Percentiles rank a stretch among this genome's conserved stretches.
Conservation (phyloP, 2,888 invertebrate species). For the Ligdia adustata region DNA sequence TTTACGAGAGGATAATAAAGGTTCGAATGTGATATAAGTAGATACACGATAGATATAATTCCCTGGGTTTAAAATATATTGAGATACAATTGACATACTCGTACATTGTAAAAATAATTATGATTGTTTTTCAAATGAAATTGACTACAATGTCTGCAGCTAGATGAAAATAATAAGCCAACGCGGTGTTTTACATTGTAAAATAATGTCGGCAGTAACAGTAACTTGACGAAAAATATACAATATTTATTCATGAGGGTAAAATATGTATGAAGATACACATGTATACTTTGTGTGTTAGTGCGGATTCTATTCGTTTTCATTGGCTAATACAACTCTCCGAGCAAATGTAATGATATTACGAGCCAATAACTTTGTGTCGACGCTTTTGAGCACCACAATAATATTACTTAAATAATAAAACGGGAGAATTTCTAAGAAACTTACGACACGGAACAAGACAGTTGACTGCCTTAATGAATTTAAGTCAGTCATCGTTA, state of each 20-base stretch:
- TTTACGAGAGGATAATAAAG: too few relatives aligned
- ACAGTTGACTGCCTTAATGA: neutral
- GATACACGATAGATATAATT: too few relatives aligned
- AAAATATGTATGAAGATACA: slow-evolving; percentile 59
- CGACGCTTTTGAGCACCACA: slow-evolving; percentile 8
- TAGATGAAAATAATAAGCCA: slow-evolving; percentile 20
- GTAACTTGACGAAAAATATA: slow-evolving; percentile 46
- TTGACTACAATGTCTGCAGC: neutral
- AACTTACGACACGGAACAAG: slow-evolving; percentile 3
- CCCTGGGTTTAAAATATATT: too few relatives aligned
- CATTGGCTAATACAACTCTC: slow-evolving; percentile 33
- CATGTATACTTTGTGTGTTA: slow-evolving; percentile 40
- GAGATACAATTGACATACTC: too few relatives aligned
- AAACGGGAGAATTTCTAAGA: neutral
- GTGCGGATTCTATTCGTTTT: too few relatives aligned
- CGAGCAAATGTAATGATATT: slow-evolving; percentile 35
- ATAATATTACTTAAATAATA: slow-evolving; percentile 6
- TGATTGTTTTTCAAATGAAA: neutral
- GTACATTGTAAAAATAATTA: too few relatives aligned
- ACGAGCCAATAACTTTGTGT: slow-evolving; percentile 32
- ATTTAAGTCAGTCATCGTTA: slow-evolving; percentile 9
- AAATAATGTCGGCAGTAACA: slow-evolving; percentile 38
- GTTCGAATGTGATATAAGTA: too few relatives aligned
- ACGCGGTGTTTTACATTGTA: slow-evolving; percentile 38
- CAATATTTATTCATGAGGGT: slow-evolving; percentile 66